These are phyloP conservation scores for Biston stratarius DNA, from an alignment of 2,888 invertebrate genomes.

Conservation along the genomic window DNA sequence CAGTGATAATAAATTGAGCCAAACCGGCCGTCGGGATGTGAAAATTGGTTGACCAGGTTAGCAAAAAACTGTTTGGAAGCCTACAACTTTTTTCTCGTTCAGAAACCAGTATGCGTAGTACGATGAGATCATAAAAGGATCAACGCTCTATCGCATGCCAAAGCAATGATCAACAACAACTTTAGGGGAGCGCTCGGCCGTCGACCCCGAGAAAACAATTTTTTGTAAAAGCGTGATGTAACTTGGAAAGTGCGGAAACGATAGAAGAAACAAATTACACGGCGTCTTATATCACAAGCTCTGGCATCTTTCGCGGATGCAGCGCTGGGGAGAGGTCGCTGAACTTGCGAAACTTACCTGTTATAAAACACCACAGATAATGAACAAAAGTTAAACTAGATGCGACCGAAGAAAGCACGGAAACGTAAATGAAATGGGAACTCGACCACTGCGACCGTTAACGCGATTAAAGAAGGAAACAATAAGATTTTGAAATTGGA, in stretches of 20 bases:
- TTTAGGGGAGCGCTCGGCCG: constrained; percentile 67
- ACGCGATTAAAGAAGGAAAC: constrained; percentile 58
- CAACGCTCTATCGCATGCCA: constrained; percentile 78
- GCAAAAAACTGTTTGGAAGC: constrained; percentile 44
- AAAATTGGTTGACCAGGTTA: constrained; percentile 32
- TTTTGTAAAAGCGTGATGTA: constrained; percentile 77
- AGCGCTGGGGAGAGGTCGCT: constrained; percentile 71
- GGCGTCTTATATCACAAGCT: constrained; percentile 72
- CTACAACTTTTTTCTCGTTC: constrained; percentile 51
- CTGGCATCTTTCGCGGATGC: constrained; percentile 72
- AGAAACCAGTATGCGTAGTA: constrained; percentile 53
- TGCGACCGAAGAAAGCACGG: constrained; percentile 75
- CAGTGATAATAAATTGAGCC: constrained; percentile 25
- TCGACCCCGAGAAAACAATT: constrained; percentile 68
- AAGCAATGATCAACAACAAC: constrained; percentile 74
- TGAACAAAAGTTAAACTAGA: constrained; percentile 61
- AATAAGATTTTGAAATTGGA: constrained; percentile 67
- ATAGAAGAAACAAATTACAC: constrained; percentile 71
- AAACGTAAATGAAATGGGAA: constrained; percentile 57
- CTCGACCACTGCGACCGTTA: constrained; percentile 48
- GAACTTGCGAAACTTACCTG: constrained; percentile 84
- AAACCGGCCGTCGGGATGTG: constrained; percentile 32
- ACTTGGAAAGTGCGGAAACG: constrained; percentile 84
- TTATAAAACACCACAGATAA: constrained; percentile 67
- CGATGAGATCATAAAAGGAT: constrained; percentile 84